Evolutionary conservation across 2,113 vertebrate genomes (phyloP).

Genomic region (Antidorcas marsupialis): DNA sequence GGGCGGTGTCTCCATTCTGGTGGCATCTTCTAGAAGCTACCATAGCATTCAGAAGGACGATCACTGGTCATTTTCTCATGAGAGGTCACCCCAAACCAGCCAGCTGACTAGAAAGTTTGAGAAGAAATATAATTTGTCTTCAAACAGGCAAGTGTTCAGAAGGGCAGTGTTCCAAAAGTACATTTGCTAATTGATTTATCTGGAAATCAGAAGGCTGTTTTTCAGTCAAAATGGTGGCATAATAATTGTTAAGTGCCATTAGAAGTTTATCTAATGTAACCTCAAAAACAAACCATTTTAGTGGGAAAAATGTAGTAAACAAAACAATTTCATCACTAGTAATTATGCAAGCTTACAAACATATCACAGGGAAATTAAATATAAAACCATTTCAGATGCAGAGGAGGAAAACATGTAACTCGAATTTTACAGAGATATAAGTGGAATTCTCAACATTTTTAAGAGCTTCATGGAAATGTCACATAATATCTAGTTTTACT

Average conservation of each 20-base stretch:
- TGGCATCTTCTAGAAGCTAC: background rate
- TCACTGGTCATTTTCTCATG: accelerated
- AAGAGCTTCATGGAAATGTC: background rate
- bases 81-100: background rate
- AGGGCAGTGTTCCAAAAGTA: background rate
- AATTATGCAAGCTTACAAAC: background rate
- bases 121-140: background rate
- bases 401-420: background rate
- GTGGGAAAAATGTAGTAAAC: background rate
- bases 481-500: background rate
- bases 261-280: background rate
- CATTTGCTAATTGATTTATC: background rate
- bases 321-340: accelerated
- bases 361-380: background rate
- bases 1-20: accelerated
- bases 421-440: accelerated
- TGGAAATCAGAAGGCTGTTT: background rate
- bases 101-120: background rate
- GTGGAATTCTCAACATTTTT: background rate
- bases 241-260: too few species aligned
- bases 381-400: background rate
- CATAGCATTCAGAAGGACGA: accelerated
- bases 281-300: background rate
- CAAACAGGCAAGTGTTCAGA: background rate
- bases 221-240: background rate